Conservation (phyloP, 1,140 invertebrate genomes). For the Drosophila sp. region DNA sequence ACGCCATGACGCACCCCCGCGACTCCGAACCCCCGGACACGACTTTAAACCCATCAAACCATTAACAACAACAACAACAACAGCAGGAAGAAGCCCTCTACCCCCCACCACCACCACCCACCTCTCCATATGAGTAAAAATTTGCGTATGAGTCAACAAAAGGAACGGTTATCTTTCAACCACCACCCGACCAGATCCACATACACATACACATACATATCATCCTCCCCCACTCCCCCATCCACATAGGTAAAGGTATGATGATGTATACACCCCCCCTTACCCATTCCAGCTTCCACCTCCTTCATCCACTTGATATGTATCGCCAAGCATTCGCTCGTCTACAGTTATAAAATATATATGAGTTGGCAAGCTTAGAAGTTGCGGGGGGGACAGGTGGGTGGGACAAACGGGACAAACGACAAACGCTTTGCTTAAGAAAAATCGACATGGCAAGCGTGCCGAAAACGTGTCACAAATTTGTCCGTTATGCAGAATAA, state of each 20-base stretch:
- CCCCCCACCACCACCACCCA: not conserved
- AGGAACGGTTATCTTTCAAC: conserved; percentile 73
- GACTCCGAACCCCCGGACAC: conserved; percentile 18
- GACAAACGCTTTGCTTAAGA: conserved; percentile 74
- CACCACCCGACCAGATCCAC: conserved; percentile 42
- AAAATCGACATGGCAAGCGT: conserved; percentile 79
- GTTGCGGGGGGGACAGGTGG: not conserved
- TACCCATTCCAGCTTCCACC: conserved; percentile 3
- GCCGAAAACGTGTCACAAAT: conserved; percentile 78
- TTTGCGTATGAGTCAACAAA: conserved; percentile 77
- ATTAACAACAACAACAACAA: conserved; percentile 61
- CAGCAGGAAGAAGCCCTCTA: conserved; percentile 15
- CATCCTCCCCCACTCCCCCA: not conserved
- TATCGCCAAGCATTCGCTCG: conserved; percentile 46
- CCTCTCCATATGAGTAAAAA: conserved; percentile 68
- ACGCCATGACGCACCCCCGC: conserved; percentile 48
- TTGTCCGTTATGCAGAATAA: conserved; percentile 54
- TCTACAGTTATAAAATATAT: conserved; percentile 78
- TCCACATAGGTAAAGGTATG: conserved; percentile 45
- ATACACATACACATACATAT: not conserved
- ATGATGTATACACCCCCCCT: conserved; percentile 18
- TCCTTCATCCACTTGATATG: conserved; percentile 53
- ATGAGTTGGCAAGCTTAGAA: conserved; percentile 46
- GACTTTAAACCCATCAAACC: conserved; percentile 79
- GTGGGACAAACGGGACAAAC: conserved; percentile 37